Conservation (phyloP, 2,888 invertebrate species). For the Limnephilus rhombicus region DNA sequence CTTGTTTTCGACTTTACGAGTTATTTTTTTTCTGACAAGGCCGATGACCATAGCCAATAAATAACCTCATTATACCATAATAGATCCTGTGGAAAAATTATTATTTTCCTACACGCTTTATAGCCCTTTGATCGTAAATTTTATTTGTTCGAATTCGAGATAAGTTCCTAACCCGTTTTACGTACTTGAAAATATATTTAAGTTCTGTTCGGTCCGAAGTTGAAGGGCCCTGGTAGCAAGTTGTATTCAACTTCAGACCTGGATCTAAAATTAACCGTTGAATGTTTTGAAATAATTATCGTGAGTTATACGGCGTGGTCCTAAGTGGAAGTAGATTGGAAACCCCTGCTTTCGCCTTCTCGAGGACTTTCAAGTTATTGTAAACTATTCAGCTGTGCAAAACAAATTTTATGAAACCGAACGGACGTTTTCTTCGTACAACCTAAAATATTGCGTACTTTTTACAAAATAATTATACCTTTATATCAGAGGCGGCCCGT, state of each 20-base stretch:
- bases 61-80: not conserved
- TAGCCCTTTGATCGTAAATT: not conserved
- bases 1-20: not conserved
- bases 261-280: not conserved
- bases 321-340: not conserved
- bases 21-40: slow-evolving; percentile 1
- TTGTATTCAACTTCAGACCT: not conserved
- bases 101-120: not conserved
- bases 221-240: not conserved
- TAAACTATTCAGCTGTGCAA: not conserved
- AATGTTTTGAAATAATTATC: not conserved
- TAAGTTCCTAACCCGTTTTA: not conserved
- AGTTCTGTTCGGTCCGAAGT: not conserved
- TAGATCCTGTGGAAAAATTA: not conserved
- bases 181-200: not conserved
- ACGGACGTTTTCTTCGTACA: not conserved
- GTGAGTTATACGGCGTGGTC: not conserved
- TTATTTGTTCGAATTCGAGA: not conserved
- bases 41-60: not conserved
- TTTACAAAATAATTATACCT: too few species aligned
- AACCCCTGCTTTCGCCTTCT: not conserved
- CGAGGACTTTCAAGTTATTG: not conserved
- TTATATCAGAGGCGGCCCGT: too few species aligned
- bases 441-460: not conserved
- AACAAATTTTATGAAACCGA: not conserved